Evolutionary conservation across 2,797 vertebrate species (phyloP), one percentile per base, ranked within the genome.

Genomic region (Thunnus albacares): DNA sequence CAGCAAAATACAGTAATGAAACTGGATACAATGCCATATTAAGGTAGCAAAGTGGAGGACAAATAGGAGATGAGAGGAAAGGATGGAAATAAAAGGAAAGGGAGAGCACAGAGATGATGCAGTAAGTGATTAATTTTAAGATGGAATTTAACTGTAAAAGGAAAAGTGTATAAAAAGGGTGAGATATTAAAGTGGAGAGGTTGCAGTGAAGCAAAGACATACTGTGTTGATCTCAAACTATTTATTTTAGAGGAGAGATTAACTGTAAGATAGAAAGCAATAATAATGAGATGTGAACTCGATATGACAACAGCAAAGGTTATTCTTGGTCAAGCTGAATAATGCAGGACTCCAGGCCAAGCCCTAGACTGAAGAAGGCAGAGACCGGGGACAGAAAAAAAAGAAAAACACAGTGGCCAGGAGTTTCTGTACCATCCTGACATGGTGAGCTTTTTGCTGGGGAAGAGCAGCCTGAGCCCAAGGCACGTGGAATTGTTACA

Each of bases 401-500:
- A 33, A 3, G 30, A 8, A 49, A 51, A 13, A 64, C 77, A 17
- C 45, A 30, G 52, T 20, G 2, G 45, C 22, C 41, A 43, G 47
- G 57, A 69, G 30, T 68, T 49, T 63, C 74, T 80, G 78, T 84
- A 80, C 67, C 86, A 78, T 81, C 80, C 75, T 83, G 85, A 82
- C 81, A 89, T 79, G 38, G 61, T 63, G 66, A 88, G 89, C 70
- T 79, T 85, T 92, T 80, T 86, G 63, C 87, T 77, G 62, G 53
- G 80, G 83, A 93, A 91, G 85, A 92, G 89, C 90, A 92, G 90
- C 83, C 85, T 81, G 83, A 92, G 90, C 90, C 80, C 61, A 60
- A 71, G 89, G 91, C 94, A 94, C 88, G 83, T 94, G 92, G 92
- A 85, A 81, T 12, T 76, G 65, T 95, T 95, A 86, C 77, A 88